A percentile compares a stretch with the other conserved stretches of the same genome.
Conservation (phyloP, 2,797 vertebrate species). For the Clarias laeviceps region DNA sequence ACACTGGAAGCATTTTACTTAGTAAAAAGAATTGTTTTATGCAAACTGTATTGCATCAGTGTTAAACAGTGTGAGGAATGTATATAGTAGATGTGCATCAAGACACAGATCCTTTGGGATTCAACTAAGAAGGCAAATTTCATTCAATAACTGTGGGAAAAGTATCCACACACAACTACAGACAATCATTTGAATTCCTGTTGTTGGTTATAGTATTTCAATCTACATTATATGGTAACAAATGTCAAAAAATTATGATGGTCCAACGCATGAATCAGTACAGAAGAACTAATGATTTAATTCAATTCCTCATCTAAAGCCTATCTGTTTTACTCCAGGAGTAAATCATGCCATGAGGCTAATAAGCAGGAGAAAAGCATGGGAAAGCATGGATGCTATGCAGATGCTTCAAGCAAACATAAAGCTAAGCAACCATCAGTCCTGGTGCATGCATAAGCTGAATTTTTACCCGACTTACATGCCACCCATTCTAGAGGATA, state of each 20-base stretch:
- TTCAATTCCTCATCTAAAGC: not conserved
- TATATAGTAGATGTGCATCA: not conserved
- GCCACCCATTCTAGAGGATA: conserved; percentile 93
- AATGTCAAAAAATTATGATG: not conserved
- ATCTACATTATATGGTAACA: not conserved
- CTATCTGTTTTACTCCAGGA: not conserved
- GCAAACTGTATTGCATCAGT: not conserved
- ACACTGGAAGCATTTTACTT: not conserved
- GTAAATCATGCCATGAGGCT: not conserved
- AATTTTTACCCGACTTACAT: conserved; percentile 87
- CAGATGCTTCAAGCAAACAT: conserved; percentile 29
- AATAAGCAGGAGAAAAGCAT: conserved; percentile 14
- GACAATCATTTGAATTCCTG: not conserved
- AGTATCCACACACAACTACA: not conserved
- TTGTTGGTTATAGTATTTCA: not conserved
- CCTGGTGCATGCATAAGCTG: conserved; percentile 39
- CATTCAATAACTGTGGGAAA: not conserved
- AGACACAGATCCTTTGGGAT: not conserved
- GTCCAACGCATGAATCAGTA: not conserved
- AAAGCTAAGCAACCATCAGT: conserved; percentile 10
- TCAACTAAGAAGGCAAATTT: not conserved
- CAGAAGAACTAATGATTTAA: not conserved
- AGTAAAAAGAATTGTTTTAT: not conserved
- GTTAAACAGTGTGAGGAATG: not conserved
- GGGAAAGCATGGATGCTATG: conserved; percentile 34